A percentile compares a stretch with the other conserved stretches of the same genome.
Evolutionary conservation across 2,888 invertebrate genomes (phyloP).

Genomic region (Malachius bipustulatus): DNA sequence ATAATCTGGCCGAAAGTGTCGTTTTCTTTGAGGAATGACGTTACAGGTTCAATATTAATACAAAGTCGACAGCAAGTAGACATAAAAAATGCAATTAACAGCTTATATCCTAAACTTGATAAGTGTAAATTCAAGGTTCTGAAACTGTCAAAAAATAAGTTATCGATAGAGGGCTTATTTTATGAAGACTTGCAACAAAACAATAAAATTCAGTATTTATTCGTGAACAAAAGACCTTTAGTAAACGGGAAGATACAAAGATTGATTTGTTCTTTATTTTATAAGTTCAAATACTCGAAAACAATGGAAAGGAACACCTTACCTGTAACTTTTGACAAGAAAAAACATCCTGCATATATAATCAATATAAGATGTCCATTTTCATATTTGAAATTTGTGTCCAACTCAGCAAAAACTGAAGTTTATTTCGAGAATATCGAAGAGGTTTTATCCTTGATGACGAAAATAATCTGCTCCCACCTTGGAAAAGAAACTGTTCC

Average conservation of each 20-base stretch:
- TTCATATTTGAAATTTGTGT: conserved; percentile 39
- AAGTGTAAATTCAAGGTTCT: conserved; percentile 33
- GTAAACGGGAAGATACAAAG: conserved; percentile 41
- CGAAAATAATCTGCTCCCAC: conserved; percentile 30
- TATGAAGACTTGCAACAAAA: conserved; percentile 38
- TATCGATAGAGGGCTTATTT: conserved; percentile 46
- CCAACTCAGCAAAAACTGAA: conserved; percentile 39
- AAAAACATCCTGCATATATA: conserved; percentile 38
- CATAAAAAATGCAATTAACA: conserved; percentile 41
- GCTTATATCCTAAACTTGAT: conserved; percentile 37
- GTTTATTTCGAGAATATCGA: conserved; percentile 44
- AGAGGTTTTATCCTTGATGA: conserved; percentile 33
- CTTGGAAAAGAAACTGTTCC: conserved; percentile 31
- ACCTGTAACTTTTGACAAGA: conserved; percentile 10
- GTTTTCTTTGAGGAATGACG: conserved; percentile 56
- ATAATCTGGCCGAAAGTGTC: conserved; percentile 53
- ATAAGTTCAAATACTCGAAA: conserved; percentile 16
- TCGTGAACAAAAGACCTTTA: conserved; percentile 50
- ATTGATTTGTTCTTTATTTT: conserved; percentile 33
- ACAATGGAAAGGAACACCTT: background rate
- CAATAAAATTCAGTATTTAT: conserved; percentile 48
- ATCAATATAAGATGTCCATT: conserved; percentile 43
- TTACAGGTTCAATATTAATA: conserved; percentile 44
- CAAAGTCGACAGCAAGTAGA: conserved; percentile 46
- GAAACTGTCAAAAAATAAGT: conserved; percentile 34